Evolutionary conservation across 2,888 invertebrate species (phyloP).

Genomic region (Drosophila anomelani): DNA sequence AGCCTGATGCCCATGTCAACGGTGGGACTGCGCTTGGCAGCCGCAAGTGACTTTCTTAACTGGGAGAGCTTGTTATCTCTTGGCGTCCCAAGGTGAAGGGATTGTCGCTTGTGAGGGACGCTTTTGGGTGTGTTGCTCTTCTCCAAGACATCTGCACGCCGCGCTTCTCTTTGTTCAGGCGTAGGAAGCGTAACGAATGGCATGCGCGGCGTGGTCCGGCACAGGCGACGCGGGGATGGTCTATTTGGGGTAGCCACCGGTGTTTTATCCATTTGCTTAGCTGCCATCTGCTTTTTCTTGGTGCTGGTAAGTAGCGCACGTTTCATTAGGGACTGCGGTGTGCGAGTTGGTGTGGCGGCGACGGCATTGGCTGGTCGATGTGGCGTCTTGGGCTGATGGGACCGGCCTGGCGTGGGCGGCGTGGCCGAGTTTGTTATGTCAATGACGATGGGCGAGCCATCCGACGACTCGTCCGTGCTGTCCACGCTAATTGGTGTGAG

Average conservation of each 20-base stretch:
- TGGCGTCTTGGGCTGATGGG: slow-evolving; percentile 46
- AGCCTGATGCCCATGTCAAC: slow-evolving; percentile 55
- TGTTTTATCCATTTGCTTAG: slow-evolving; percentile 34
- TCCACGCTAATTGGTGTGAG: slow-evolving; percentile 66
- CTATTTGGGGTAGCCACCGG: slow-evolving; percentile 36
- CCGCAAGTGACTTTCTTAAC: slow-evolving; percentile 59
- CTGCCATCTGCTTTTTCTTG: slow-evolving; percentile 74
- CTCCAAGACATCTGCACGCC: slow-evolving; percentile 6
- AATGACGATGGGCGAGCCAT: slow-evolving; percentile 67
- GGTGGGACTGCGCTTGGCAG: slow-evolving; percentile 47
- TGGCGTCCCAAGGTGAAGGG: slow-evolving; percentile 41
- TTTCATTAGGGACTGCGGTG: slow-evolving; percentile 81
- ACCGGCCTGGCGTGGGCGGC: slow-evolving; percentile 14
- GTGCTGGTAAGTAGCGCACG: slow-evolving; percentile 81
- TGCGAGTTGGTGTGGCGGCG: slow-evolving; percentile 66
- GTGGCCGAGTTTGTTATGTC: slow-evolving; percentile 63
- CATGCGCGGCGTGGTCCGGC: slow-evolving; percentile 60
- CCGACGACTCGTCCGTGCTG: slow-evolving; percentile 64
- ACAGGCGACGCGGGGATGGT: slow-evolving; percentile 53
- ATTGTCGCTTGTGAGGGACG: slow-evolving; percentile 44
- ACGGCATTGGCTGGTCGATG: slow-evolving; percentile 39
- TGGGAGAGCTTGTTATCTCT: slow-evolving; percentile 62
- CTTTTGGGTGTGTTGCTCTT: slow-evolving; percentile 28
- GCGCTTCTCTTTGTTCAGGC: slow-evolving; percentile 29
- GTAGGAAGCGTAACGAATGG: slow-evolving; percentile 39